Percentiles rank a stretch among this genome's conserved stretches.
These are phyloP conservation scores for Cephalopholis sonnerati DNA, from an alignment of 2,113 vertebrate species.

Conservation along the genomic window DNA sequence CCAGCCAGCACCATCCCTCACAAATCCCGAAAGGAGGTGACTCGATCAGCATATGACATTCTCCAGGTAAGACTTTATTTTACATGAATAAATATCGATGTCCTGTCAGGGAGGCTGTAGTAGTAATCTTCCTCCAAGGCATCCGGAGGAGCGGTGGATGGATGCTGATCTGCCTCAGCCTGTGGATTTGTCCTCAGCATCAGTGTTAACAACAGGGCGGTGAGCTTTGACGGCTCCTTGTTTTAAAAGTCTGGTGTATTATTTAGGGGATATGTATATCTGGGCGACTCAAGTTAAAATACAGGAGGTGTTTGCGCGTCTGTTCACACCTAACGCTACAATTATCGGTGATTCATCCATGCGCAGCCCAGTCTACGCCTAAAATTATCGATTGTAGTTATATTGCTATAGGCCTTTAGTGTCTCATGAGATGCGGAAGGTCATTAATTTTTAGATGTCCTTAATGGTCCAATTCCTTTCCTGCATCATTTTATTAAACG, in stretches of 20 bases:
- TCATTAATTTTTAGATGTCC: conserved; percentile 44
- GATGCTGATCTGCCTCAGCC: conserved; percentile 61
- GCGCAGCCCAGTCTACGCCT: conserved; percentile 61
- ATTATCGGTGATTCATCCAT: conserved; percentile 54
- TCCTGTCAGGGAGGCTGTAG: background rate
- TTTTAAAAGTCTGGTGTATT: background rate
- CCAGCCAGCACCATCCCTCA: conserved; percentile 45
- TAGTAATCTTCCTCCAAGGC: conserved; percentile 14
- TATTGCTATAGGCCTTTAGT: conserved; percentile 45
- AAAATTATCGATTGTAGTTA: conserved; percentile 44
- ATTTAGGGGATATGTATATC: background rate
- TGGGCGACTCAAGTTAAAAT: background rate
- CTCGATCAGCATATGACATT: conserved; percentile 52
- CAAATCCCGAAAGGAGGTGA: conserved; percentile 50
- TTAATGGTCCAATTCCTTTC: conserved; percentile 18
- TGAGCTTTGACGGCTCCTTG: conserved; percentile 17
- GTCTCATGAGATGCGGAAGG: conserved; percentile 39
- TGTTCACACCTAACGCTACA: conserved; percentile 26
- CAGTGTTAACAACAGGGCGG: conserved; percentile 46
- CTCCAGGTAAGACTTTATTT: conserved; percentile 59
- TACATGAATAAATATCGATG: background rate
- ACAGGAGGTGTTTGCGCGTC: background rate
- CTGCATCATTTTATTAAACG: conserved; percentile 36
- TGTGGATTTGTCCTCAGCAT: conserved; percentile 61
- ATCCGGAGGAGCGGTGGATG: conserved; percentile 38